A percentile compares a stretch with the other conserved stretches of the same genome.
Conservation (phyloP, 53 echinoderm and acorn worm genomes). For the Apostichopus leukothele region DNA sequence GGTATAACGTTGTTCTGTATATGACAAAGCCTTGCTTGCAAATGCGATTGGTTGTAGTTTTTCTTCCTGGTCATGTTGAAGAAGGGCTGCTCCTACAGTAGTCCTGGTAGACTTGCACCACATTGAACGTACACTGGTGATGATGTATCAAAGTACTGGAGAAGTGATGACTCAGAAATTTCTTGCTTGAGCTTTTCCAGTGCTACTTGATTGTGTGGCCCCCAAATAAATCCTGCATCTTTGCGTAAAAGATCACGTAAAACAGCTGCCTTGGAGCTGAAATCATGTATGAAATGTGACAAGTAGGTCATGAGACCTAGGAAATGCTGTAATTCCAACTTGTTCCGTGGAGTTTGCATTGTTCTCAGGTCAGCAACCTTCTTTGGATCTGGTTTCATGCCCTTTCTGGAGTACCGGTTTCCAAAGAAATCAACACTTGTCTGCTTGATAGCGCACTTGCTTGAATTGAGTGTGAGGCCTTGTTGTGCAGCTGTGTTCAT, state of each 20-base stretch:
- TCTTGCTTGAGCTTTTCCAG: constrained; percentile 51
- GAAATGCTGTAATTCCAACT: constrained; percentile 59
- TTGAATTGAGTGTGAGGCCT: constrained; percentile 61
- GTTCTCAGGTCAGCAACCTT: constrained; percentile 52
- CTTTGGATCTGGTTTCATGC: constrained; percentile 59
- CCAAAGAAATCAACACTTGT: constrained; percentile 61
- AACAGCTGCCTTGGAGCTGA: constrained; percentile 49
- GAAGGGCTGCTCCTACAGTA: constrained; percentile 52
- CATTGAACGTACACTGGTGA: constrained; percentile 41
- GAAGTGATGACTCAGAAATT: constrained; percentile 21
- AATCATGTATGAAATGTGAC: constrained; percentile 51
- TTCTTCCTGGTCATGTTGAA: constrained; percentile 38
- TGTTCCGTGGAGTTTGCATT: constrained; percentile 50
- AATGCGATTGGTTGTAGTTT: constrained; percentile 48
- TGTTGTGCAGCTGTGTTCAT: constrained; percentile 27
- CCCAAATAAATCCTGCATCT: constrained; percentile 53
- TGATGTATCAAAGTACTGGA: constrained; percentile 42
- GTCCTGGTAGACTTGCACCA: constrained; percentile 45
- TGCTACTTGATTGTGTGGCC: constrained; percentile 49
- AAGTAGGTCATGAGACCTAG: constrained; percentile 58
- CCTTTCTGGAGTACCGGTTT: constrained; percentile 46
- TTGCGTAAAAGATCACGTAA: constrained; percentile 57
- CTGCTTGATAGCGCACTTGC: constrained; percentile 58
- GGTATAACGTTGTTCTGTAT: constrained; percentile 53
- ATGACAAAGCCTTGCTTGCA: no score